Conservation (phyloP, 2,797 vertebrate species). For the Eurystomus glaucurus region DNA sequence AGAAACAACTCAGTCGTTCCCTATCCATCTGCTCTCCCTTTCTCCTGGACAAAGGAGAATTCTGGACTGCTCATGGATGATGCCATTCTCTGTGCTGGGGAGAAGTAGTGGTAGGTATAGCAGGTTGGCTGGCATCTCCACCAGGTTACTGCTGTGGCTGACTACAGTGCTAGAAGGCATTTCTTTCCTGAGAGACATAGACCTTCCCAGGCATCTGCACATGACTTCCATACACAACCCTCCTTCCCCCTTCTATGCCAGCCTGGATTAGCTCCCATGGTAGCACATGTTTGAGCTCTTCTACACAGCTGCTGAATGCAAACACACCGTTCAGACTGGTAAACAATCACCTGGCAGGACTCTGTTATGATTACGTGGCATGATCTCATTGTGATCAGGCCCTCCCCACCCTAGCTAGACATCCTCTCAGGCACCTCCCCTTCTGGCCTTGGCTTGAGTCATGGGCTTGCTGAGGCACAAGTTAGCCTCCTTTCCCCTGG, state of each 20-base stretch:
- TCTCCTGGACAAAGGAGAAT: neutral
- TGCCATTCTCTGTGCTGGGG: neutral
- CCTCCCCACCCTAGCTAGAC: neutral
- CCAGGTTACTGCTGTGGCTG: neutral
- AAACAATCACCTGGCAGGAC: constrained; percentile 43
- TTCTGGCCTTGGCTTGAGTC: neutral
- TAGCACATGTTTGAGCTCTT: constrained; percentile 20
- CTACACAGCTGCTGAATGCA: neutral
- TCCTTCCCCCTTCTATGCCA: neutral
- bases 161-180: neutral
- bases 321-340: constrained; percentile 7
- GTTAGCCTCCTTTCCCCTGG: neutral
- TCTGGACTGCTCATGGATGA: neutral
- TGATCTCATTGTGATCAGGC: neutral
- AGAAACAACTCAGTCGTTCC: neutral
- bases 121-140: neutral
- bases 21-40: neutral
- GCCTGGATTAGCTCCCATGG: constrained; percentile 60
- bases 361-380: neutral
- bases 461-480: neutral
- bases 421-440: neutral
- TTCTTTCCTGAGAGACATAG: neutral
- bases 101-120: neutral
- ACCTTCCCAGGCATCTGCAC: neutral
- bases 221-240: neutral